Base-by-base conservation (phyloP, 1,140 invertebrate species). In the Diploscapter pachys region DNA sequence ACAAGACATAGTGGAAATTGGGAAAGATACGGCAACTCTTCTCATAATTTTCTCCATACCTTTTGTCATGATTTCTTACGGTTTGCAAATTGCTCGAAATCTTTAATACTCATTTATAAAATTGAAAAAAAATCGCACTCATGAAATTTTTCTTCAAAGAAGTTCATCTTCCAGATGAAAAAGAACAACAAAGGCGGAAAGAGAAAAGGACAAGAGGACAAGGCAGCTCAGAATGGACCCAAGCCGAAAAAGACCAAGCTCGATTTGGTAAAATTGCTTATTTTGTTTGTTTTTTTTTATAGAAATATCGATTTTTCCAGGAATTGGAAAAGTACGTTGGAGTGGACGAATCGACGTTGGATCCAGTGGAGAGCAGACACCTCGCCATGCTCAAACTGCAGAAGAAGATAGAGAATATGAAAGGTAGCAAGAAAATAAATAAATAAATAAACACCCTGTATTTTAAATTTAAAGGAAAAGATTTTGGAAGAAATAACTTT, bases 331-430 rank as follows among this genome's bases (percentile, higher is more conserved):
- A 74, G 48, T 73, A 55, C n/a, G 67, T 31, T 55, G 50, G 11
- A 4, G 53, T 72, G 9, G 67, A 74, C 50, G 53, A 52, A 8
- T 5, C 31, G 13, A 71, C 9, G 13, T 53, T 74, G 8, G 71
- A 74, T 61, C 72, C 72, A 50, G 13, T 74, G 6, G 71, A 74
- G 48, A 71, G 70, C 55, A 50, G 72, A n/a, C n/a, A 73, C 8
- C 13, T 72, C 9, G 72, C 72, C 48, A 75, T 74, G 70, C 31
- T 54, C 4, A 71, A 61, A 53, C 57, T 74, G 71, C 70, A 74
- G 67, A 55, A 74, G 71, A 74, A 73, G 50, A 57, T 74, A 4
- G 72, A 73, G 49, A 49, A 53, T 13, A n/a, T 74, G 13, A 74
- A 74, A 49, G 5, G 71, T 73, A 59, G 53, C 13, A 55, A 59